Conservation (phyloP, 2,888 invertebrate genomes). For the Lacanobia oleracea region DNA sequence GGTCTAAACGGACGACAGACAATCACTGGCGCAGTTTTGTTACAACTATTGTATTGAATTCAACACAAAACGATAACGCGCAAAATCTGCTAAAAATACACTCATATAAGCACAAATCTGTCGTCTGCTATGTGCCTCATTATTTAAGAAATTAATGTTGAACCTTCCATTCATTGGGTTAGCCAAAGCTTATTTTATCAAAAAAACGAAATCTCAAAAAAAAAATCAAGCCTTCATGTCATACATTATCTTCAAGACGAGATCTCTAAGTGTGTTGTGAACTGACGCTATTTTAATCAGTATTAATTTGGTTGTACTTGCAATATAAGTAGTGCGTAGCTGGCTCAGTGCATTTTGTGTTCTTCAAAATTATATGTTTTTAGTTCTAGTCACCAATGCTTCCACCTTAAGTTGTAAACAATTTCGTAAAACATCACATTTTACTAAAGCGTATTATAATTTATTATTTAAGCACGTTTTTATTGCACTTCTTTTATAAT, state of each 20-base stretch:
- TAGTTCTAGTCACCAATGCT: conserved; percentile 87
- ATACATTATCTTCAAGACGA: conserved; percentile 9
- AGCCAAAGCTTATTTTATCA: neutral
- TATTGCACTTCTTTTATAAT: conserved; percentile 74
- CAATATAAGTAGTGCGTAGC: conserved; percentile 50
- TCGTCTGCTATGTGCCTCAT: neutral
- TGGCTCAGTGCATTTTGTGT: conserved; percentile 63
- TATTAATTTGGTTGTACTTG: conserved; percentile 58
- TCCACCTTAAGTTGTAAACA: conserved; percentile 73
- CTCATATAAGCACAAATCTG: neutral
- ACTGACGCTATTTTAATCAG: conserved; percentile 39
- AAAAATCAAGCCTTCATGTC: neutral
- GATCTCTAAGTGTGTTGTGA: conserved; percentile 50
- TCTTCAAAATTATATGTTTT: conserved; percentile 71
- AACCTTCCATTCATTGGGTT: neutral
- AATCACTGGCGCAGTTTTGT: neutral
- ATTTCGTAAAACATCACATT: conserved; percentile 79
- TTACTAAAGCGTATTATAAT: conserved; percentile 64
- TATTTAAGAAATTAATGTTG: neutral
- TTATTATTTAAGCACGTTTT: conserved; percentile 70
- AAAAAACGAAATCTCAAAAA: conserved; percentile 6
- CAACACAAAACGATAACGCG: neutral
- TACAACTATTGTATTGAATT: neutral
- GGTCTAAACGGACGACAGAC: neutral
- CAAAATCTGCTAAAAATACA: conserved; percentile 6